Conservation (phyloP, 2,797 vertebrate genomes). For the Zonotrichia albicollis region DNA sequence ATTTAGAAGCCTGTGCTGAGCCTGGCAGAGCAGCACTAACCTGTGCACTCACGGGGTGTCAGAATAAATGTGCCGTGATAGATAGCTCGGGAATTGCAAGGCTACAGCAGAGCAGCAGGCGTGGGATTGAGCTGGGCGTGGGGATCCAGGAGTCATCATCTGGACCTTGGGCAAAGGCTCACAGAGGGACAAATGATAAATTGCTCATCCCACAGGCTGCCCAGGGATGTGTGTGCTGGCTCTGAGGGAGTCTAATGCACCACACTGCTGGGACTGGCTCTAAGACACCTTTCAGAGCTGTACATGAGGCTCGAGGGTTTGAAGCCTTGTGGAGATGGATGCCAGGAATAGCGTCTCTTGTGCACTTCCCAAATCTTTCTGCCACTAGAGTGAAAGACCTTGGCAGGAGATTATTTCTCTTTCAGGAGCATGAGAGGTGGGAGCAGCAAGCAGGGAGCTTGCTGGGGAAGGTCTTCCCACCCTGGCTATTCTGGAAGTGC, state of each 20-base stretch:
- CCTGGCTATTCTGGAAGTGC: slow-evolving; percentile 9
- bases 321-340: not conserved
- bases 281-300: not conserved
- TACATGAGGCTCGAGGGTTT: not conserved
- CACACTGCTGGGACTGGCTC: not conserved
- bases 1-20: slow-evolving; percentile 53
- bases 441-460: not conserved
- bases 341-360: not conserved
- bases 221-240: not conserved
- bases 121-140: not conserved
- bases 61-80: slow-evolving; percentile 11
- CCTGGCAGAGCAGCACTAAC: slow-evolving; percentile 36
- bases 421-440: not conserved
- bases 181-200: not conserved
- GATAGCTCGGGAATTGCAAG: not conserved
- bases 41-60: not conserved
- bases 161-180: not conserved
- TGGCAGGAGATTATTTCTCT: not conserved
- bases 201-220: not conserved
- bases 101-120: slow-evolving; percentile 3
- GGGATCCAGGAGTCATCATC: not conserved
- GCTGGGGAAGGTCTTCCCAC: not conserved
- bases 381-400: not conserved
- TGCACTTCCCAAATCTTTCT: not conserved
- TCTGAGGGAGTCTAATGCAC: not conserved